Evolutionary conservation across 64 coral and sea anemone species (phyloP), one percentile per base, ranked within the genome.

Genomic region (Stichodactyla helianthus): DNA sequence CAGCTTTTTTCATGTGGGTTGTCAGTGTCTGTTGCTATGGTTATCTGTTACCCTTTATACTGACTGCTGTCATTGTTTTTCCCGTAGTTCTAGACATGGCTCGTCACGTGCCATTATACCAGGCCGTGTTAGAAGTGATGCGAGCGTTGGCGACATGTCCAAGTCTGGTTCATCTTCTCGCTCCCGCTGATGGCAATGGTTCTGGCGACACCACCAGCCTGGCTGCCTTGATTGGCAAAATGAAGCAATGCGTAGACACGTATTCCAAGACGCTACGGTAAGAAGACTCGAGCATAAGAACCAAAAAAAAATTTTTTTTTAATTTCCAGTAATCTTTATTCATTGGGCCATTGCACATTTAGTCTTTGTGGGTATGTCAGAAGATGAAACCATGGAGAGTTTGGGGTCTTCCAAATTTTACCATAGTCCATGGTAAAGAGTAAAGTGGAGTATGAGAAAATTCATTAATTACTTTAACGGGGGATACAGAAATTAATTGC

Each of bases 181-280:
- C 91, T 12, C 93, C 97, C 14, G 23, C 23, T 53, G 59, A 74
- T 44, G 59, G 83, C 13, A 86, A 56, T 77, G 91, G 84, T 25
- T 53, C 65, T 16, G 68, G 68, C 12, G 87, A 71, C 19, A 65
- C 76, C 0, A 85, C 91, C 1, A 54, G 19, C 25, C 85, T 99
- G 55, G 91, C 79, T 80, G 92, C 89, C 67, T 90, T 99, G 44
- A 52, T 99, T 54, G 88, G 86, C 83, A 94, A 99, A 82, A 99
- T 99, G 97, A 99, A 95, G 62, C 89, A 93, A 26, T 99, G 97
- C 78, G 97, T 99, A 60, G 97, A 99, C 54, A 99, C 97, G 68
- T 99, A 99, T 82, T 94, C 93, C 0, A 92, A 87, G 71, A 99
- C 93, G 25, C 77, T 99, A 87, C 79, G 93, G 97, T 99, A 83